phyloP scores from a whole-genome alignment of 2,797 vertebrate species.

The Xiphorhynchus erythropygius region DNA sequence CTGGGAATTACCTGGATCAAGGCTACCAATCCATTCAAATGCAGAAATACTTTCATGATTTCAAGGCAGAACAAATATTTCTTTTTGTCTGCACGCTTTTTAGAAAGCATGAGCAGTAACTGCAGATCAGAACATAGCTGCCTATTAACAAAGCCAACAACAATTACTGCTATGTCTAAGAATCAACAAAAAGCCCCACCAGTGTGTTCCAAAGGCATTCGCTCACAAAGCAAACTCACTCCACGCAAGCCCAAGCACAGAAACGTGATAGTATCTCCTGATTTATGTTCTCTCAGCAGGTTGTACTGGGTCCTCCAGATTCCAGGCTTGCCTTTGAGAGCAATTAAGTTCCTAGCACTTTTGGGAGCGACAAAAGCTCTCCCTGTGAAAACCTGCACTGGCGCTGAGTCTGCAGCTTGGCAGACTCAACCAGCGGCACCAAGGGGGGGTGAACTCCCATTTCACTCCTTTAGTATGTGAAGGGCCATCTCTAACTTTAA shows the following conservation, averaged over 20 bases:
- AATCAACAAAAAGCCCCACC: constrained; percentile 24
- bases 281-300: constrained; percentile 62
- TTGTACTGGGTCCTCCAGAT: constrained; percentile 64
- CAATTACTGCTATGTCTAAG: constrained; percentile 33
- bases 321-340: constrained; percentile 54
- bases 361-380: constrained; percentile 28
- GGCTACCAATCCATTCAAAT: neutral
- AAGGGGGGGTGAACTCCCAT: neutral
- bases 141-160: constrained; percentile 22
- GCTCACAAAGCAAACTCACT: constrained; percentile 46
- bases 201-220: constrained; percentile 26
- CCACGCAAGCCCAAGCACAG: constrained; percentile 48
- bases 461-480: neutral
- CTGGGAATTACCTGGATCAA: neutral
- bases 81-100: constrained; percentile 1
- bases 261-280: constrained; percentile 43
- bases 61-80: constrained; percentile 6
- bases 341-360: constrained; percentile 61
- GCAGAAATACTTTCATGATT: neutral
- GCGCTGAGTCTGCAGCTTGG: neutral
- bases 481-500: neutral
- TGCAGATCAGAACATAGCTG: neutral
- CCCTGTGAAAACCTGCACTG: constrained; percentile 1
- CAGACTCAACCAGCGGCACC: neutral
- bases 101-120: neutral